phyloP scores from a whole-genome alignment of 2,113 vertebrate genomes.

The Hippocampus guttulatus region DNA sequence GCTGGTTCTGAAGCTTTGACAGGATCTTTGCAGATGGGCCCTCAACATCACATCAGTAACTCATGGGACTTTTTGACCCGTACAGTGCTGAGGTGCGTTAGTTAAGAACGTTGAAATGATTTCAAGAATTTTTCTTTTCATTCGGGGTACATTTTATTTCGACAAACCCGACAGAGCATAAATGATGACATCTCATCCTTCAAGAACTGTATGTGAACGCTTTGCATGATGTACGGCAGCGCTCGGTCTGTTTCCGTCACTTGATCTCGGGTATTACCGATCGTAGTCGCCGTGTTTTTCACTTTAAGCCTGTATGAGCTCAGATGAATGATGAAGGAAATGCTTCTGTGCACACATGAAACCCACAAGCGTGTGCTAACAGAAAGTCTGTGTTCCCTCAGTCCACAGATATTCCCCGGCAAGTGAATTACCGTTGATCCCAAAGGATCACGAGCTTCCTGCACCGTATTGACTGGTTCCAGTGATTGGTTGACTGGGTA shows the following conservation, averaged over 20 bases:
- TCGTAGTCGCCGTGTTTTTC: constrained; percentile 50
- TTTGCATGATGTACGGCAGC: constrained; percentile 23
- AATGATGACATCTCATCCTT: background rate
- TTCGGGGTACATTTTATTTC: background rate
- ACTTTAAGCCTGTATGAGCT: constrained; percentile 38
- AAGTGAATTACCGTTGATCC: constrained; percentile 44
- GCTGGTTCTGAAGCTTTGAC: constrained; percentile 44
- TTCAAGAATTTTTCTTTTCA: background rate
- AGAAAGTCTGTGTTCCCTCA: constrained; percentile 7
- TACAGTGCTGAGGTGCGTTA: background rate
- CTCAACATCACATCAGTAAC: constrained; percentile 10
- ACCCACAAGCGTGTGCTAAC: constrained; percentile 41
- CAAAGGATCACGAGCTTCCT: constrained; percentile 40
- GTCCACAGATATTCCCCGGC: constrained; percentile 22
- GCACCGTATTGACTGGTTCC: constrained; percentile 22
- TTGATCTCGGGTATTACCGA: constrained; percentile 42
- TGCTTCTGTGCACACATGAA: constrained; percentile 28
- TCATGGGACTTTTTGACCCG: constrained; percentile 5
- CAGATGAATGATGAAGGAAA: constrained; percentile 52
- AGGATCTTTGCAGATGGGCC: constrained; percentile 34
- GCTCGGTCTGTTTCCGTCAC: constrained; percentile 31
- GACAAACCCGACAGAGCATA: constrained; percentile 10
- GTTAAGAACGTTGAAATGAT: background rate
- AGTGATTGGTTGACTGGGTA: background rate
- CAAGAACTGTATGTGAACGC: constrained; percentile 12